Evolutionary conservation across 1,140 invertebrate genomes (phyloP), one percentile per base, ranked within the genome.

Genomic region (Heliconius nattereri): DNA sequence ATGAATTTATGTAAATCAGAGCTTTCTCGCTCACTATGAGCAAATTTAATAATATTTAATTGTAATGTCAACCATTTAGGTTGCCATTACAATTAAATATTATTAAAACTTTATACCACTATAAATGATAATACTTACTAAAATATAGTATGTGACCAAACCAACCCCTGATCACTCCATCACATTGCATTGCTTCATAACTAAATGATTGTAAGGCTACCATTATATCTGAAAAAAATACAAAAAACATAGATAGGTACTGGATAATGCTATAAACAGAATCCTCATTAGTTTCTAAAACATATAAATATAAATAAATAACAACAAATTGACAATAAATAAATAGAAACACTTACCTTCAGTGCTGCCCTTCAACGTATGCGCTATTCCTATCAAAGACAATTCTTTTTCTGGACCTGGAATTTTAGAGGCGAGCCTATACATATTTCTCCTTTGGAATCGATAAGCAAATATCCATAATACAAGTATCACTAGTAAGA

Each of bases 361-460:
- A 52, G 84, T 84, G 71, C 76, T 85, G 32, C 91, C 90, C 1
- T 79, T 49, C 7, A 93, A 76, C 1, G 37, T 83, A 13, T 89
- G 87, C 1, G 88, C 86, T 9, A 91, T 23, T 0, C 92, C 92
- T 29, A 92, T 84, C 29, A 90, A 7, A 3, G 91, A 88, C 8
- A 87, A 60, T 19, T 88, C 84, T 2, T 57, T 66, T 0, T 83
- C 75, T 5, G 81, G 75, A 0, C 71, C 57, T 0, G 87, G 82
- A 40, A 91, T 75, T 1, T 71, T 73, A 0, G 86, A 72, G 29
- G 91, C 91, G 45, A 93, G 75, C 29, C 85, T 78, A 37, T 91
- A 89, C 89, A 93, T 87, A 37, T 82, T 81, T 75, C 89, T 81
- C 71, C 90, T 88, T 52, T 80, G 87, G 75, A 85, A 89, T 71